These are phyloP conservation scores for Mixornis gularis DNA, from an alignment of 2,113 vertebrate genomes.

Conservation along the genomic window DNA sequence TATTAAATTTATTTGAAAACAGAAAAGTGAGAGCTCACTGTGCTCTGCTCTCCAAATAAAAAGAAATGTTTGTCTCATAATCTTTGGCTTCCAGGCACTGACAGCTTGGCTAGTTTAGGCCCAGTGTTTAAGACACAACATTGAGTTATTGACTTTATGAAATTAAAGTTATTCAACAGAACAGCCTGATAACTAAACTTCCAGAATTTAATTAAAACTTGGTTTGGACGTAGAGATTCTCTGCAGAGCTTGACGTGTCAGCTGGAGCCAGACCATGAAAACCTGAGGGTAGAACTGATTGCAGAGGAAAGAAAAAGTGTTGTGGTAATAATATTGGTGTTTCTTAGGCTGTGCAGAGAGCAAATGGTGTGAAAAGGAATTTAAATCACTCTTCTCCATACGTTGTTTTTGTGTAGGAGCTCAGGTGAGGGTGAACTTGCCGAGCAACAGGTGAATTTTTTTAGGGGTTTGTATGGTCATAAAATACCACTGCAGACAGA, in stretches of 20 bases:
- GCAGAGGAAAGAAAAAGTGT: neutral
- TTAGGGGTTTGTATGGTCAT: neutral
- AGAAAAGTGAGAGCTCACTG: neutral
- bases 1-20: neutral
- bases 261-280: neutral
- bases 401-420: neutral
- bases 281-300: conserved; percentile 9
- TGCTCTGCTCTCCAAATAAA: neutral
- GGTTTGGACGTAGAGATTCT: neutral
- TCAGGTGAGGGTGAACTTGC: neutral
- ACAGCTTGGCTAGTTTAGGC: neutral
- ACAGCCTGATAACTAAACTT: neutral
- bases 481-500: neutral
- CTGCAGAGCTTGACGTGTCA: neutral
- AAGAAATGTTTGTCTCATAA: neutral
- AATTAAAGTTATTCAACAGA: neutral
- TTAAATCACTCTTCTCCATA: neutral
- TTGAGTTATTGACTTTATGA: neutral
- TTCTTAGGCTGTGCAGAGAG: neutral
- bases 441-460: neutral
- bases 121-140: neutral
- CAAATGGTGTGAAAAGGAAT: neutral
- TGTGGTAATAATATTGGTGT: neutral
- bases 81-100: neutral
- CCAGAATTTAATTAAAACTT: neutral